Evolutionary conservation across 2,113 vertebrate genomes (phyloP), one percentile per base, ranked within the genome.

Genomic region (Pygoscelis antarcticus): DNA sequence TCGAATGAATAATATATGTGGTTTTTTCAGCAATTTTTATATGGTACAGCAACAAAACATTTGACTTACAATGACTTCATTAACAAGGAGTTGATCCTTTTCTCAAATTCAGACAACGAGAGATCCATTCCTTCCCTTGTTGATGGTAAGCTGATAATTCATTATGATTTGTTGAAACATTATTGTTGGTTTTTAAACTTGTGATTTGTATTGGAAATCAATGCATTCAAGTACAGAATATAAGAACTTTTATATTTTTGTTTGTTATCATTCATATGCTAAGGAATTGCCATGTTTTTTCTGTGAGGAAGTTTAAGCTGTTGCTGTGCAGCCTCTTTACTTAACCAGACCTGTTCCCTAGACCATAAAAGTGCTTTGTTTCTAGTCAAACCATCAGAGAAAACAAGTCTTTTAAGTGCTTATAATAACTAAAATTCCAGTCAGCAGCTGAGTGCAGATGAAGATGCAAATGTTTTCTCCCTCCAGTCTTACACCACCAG

Each of bases 21-120:
- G 96, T 96, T 97, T 97, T 98, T 97, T 47, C 98, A 99, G 99
- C 99, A 99, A 99, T 99, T 98, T 97, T 98, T 99, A 23, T 99
- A 99, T 96, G 99, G 99, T 78, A 99, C 98, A 72, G 98, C 99
- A 88, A 99, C 99, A 83, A 99, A 98, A 51, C 98, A 99, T 98
- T 98, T 99, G 94, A 99, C 99, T 86, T 99, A 99, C 97, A 99
- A 99, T 75, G 99, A 99, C 98, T 99, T 99, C 97, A 99, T 99
- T 98, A 99, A 99, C 98, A 99, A 99, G 96, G 99, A 99, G 96
- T 98, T 99, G 96, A 99, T 99, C 95, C 98, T 99, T 38, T 99
- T 99, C 98, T 99, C 99, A 94, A 99, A 99, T 97, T 99, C 99
- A 15, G 99, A 99, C 98, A 99, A 99, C 2, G 99, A 99, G 97